Evolutionary conservation across 2,797 vertebrate species (phyloP), one percentile per base, ranked within the genome.

Genomic region (Peromyscus nudipes): DNA sequence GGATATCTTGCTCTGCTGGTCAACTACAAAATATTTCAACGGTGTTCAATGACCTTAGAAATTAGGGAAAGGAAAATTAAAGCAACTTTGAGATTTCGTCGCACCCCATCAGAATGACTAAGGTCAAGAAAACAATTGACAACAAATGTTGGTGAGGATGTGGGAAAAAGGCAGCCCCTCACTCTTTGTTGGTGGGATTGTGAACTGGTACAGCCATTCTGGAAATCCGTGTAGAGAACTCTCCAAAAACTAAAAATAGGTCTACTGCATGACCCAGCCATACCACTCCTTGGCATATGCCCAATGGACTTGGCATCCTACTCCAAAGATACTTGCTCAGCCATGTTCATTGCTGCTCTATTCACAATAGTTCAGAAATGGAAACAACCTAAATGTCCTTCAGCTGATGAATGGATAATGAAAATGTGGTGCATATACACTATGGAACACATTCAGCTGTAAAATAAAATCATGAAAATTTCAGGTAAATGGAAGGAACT

Each of bases 391-490:
- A 69, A n/a, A 69, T 69, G 83, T 69, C 83, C 83, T 86, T 69
- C 83, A n/a, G 13, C 12, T 52, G 46, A 52, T 69, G 83, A 69
- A 27, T 52, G 83, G 83, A 10, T 52, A 86, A 37, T 86, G 46
- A n/a, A 34, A n/a, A 52, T 69, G 64, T 52, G 46, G 43, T 86
- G n/a, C 31, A 16, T 37, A n/a, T n/a, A n/a, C 21, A 17, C 31
- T 69, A 25, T 27, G 21, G 21, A 23, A 16, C 34, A 49, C 3
- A 17, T 86, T 86, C 31, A 69, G 34, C 43, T 52, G 46, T 69
- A n/a, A 69, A 86, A 86, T 37, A 21, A 86, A 52, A 86, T 86
- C 64, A 86, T 86, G 64, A 86, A 69, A 86, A 52, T n/a, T 86
- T 52, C 64, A 86, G 64, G 46, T 52, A 14, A 52, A 86, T 86